Evolutionary conservation across 2,113 vertebrate genomes (phyloP).

Genomic region (Neotragus pygmaeus): DNA sequence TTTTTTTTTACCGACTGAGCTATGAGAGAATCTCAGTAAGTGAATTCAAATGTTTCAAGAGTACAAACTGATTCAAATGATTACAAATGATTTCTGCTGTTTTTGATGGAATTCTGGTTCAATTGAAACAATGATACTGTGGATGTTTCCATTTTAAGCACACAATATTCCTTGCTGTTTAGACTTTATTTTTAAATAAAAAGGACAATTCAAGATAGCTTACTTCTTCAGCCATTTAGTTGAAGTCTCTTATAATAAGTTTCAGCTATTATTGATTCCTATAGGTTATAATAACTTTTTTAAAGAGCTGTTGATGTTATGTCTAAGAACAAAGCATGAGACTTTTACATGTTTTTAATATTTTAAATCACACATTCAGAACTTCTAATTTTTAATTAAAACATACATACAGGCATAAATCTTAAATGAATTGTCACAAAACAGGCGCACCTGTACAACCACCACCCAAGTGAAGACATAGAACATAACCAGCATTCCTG

Average conservation of each 20-base stretch:
- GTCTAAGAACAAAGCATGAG: not conserved
- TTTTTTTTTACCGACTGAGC: not conserved
- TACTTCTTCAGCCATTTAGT: not conserved
- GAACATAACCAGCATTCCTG: not conserved
- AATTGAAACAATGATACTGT: not conserved
- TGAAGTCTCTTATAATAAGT: not conserved
- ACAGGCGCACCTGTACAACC: not conserved
- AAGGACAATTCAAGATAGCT: not conserved
- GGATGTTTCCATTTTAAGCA: not conserved
- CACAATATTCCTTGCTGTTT: not conserved
- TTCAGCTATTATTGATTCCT: not conserved
- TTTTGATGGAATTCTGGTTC: not conserved
- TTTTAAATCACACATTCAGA: not conserved
- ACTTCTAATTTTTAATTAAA: not conserved
- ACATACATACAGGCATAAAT: not conserved
- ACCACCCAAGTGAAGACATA: not conserved
- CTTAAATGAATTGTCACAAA: not conserved
- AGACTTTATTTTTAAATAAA: not conserved
- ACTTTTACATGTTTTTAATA: not conserved
- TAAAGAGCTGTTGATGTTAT: not conserved
- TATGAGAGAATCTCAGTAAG: not conserved
- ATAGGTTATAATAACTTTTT: not conserved
- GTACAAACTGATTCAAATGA: not conserved
- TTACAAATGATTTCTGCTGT: not conserved
- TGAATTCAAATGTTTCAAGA: not conserved